Evolutionary conservation across 2,797 vertebrate species (phyloP).

Genomic region (Mormyrops boulengeri): DNA sequence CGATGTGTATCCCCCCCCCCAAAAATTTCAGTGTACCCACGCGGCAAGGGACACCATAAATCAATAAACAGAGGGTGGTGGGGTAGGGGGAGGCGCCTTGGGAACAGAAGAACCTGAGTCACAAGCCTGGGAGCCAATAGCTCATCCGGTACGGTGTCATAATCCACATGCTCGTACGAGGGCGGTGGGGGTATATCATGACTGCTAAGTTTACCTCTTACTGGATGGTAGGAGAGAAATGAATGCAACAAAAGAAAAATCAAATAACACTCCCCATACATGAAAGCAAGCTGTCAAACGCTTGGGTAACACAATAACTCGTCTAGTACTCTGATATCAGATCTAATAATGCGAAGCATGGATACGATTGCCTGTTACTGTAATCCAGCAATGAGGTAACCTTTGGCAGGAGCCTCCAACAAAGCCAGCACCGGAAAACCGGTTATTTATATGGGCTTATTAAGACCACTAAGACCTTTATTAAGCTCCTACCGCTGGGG

Average conservation of each 20-base stretch:
- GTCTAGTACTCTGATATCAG: constrained; percentile 27
- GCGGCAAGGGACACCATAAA: background rate
- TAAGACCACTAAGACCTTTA: constrained; percentile 32
- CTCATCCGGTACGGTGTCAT: background rate
- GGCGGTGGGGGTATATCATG: background rate
- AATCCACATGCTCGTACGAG: background rate
- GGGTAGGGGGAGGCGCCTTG: too few relatives aligned
- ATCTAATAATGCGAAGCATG: constrained; percentile 27
- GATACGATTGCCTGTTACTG: constrained; percentile 30
- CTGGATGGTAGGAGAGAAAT: background rate
- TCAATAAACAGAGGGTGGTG: background rate
- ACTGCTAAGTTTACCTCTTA: constrained; percentile 8
- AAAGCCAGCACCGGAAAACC: constrained; percentile 29
- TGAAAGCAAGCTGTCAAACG: constrained; percentile 21
- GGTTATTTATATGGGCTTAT: constrained; percentile 34
- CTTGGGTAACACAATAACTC: constrained; percentile 24
- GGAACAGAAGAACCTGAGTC: background rate
- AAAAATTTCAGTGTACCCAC: background rate
- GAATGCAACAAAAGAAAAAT: constrained; percentile 23
- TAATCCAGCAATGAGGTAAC: constrained; percentile 34
- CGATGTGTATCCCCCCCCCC: background rate
- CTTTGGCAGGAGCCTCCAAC: constrained; percentile 25
- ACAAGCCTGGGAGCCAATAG: background rate
- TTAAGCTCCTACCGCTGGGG: constrained; percentile 30
- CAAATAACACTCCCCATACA: constrained; percentile 15